Percentiles rank a stretch among this genome's conserved stretches.
phyloP scores from a whole-genome alignment of 2,797 vertebrate species.

The Moxostoma hubbsi region DNA sequence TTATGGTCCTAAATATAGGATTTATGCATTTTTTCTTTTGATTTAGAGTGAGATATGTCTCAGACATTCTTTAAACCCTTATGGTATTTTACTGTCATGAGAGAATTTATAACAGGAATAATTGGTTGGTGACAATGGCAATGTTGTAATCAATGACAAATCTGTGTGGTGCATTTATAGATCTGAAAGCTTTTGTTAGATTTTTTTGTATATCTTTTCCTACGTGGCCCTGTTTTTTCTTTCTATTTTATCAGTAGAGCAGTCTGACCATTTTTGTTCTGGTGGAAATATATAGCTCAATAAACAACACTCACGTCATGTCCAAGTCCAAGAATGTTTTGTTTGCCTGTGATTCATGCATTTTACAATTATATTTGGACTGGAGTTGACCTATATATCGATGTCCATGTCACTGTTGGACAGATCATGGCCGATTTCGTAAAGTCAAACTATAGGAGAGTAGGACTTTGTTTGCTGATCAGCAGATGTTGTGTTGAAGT shows the following conservation, averaged over 20 bases:
- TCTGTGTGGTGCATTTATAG: neutral
- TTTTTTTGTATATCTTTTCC: too few species aligned
- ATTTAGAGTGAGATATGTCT: too few species aligned
- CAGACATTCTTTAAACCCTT: too few species aligned
- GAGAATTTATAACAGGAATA: constrained; percentile 6
- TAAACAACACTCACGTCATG: constrained; percentile 7
- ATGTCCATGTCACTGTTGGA: constrained; percentile 6
- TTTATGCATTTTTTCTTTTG: too few species aligned
- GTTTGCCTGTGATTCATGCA: neutral
- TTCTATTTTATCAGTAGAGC: neutral
- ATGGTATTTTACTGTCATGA: neutral
- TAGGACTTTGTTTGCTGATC: neutral
- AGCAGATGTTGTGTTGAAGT: constrained; percentile 33
- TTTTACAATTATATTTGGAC: neutral
- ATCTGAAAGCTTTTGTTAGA: neutral
- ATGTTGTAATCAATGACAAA: constrained; percentile 31
- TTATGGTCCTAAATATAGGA: too few species aligned
- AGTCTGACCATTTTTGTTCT: neutral
- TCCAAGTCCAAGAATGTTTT: neutral
- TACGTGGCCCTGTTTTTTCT: neutral
- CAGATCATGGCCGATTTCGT: neutral
- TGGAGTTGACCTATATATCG: constrained; percentile 26
- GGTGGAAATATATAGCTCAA: constrained; percentile 16
- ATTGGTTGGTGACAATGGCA: neutral
- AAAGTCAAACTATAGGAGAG: neutral